Evolutionary conservation across 2,113 vertebrate genomes (phyloP).

Genomic region (Sphaerodactylus townsendi): DNA sequence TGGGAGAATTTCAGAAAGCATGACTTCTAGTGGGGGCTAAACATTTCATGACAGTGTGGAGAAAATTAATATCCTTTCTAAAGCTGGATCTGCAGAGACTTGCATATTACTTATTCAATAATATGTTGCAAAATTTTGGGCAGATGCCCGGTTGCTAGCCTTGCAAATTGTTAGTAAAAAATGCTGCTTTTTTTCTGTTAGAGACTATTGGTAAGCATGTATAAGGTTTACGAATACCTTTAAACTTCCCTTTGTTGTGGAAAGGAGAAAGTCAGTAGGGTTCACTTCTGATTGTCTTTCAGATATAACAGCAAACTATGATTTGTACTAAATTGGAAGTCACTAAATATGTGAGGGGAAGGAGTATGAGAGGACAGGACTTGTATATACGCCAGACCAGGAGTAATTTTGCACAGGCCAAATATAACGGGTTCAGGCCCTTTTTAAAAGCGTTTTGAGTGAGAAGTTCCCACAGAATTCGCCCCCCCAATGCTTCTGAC

Average conservation of each 20-base stretch:
- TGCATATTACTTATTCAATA: slow-evolving; percentile 5
- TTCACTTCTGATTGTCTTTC: neutral
- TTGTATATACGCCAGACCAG: too few relatives aligned
- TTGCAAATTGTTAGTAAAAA: slow-evolving; percentile 3
- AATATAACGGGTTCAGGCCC: too few relatives aligned
- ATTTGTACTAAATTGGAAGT: too few relatives aligned
- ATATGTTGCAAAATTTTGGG: slow-evolving; percentile 5
- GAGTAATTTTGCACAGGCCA: too few relatives aligned
- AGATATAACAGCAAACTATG: too few relatives aligned
- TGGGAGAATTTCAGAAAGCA: slow-evolving; percentile 13
- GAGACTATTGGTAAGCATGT: neutral
- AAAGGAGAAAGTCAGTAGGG: neutral
- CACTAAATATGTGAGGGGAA: too few relatives aligned
- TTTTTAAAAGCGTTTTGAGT: too few relatives aligned
- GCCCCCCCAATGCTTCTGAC: too few relatives aligned
- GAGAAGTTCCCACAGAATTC: too few relatives aligned
- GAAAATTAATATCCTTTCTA: slow-evolving; percentile 14
- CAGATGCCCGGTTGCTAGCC: neutral
- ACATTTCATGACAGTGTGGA: neutral
- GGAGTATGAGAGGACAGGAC: too few relatives aligned
- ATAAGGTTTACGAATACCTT: neutral
- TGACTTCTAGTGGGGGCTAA: neutral
- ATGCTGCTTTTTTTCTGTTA: neutral
- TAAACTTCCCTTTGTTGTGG: neutral
- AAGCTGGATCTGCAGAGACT: slow-evolving; percentile 17